phyloP scores from a whole-genome alignment of 2,797 vertebrate species.

The Bovichtus diacanthus region DNA sequence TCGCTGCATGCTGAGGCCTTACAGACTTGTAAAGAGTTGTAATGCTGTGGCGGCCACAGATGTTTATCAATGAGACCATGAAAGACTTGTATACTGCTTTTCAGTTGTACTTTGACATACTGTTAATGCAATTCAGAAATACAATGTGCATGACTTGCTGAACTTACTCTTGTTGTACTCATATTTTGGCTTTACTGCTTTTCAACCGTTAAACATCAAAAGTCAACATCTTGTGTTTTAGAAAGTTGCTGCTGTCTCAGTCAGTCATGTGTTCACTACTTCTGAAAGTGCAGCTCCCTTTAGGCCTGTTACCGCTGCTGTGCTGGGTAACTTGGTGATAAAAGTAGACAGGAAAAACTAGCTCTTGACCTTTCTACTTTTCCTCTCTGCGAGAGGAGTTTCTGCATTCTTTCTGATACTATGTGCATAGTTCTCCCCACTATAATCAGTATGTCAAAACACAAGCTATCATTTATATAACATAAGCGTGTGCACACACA shows the following conservation, averaged over 20 bases:
- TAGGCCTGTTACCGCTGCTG: neutral
- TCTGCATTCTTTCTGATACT: conserved; percentile 63
- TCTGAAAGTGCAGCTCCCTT: neutral
- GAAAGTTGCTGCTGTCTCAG: neutral
- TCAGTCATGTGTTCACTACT: neutral
- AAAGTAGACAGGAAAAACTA: conserved; percentile 45
- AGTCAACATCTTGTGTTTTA: neutral
- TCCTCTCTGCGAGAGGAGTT: conserved; percentile 34
- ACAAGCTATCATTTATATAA: conserved; percentile 43
- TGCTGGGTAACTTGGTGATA: conserved; percentile 1
- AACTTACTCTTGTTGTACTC: conserved; percentile 28
- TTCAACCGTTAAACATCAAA: neutral
- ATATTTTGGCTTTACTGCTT: neutral
- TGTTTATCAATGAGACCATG: too few species aligned
- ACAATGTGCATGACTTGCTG: neutral
- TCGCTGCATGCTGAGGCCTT: neutral
- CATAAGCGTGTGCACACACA: neutral
- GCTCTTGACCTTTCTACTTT: conserved; percentile 28
- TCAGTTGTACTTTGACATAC: neutral
- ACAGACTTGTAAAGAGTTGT: neutral
- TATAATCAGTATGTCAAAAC: conserved; percentile 68
- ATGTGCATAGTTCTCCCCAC: conserved; percentile 52
- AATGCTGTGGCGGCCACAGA: too few species aligned
- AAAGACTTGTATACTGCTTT: too few species aligned
- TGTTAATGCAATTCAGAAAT: neutral